These are phyloP conservation scores for Podarcis siculus DNA, from an alignment of 2,797 vertebrate genomes.

Conservation along the genomic window DNA sequence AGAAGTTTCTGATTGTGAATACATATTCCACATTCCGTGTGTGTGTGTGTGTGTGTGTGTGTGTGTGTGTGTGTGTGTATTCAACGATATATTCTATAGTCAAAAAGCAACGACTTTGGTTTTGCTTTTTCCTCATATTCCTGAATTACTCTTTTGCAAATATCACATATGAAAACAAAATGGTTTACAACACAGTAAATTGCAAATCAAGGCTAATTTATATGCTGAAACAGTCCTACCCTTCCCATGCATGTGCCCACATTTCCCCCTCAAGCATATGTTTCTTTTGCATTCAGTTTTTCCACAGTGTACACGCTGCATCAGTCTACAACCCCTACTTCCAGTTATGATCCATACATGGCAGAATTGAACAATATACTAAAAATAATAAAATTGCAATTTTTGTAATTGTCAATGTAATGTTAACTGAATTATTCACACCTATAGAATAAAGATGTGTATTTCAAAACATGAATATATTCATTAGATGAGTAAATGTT, in stretches of 20 bases:
- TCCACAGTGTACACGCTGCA: slow-evolving; percentile 36
- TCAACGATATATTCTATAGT: slow-evolving; percentile 3
- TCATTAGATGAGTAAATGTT: slow-evolving; percentile 59
- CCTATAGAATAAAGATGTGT: slow-evolving; percentile 51
- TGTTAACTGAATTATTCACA: slow-evolving; percentile 62
- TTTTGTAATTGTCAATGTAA: slow-evolving; percentile 5
- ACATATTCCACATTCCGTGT: neutral
- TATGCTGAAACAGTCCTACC: neutral
- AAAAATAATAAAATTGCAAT: slow-evolving; percentile 46
- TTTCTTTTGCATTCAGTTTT: slow-evolving; percentile 38
- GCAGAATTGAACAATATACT: slow-evolving; percentile 34
- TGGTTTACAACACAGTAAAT: slow-evolving; percentile 31
- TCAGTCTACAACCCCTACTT: slow-evolving; percentile 39
- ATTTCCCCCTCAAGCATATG: slow-evolving; percentile 1
- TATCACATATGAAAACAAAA: slow-evolving; percentile 41
- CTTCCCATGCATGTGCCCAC: slow-evolving; percentile 1
- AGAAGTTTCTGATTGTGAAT: slow-evolving; percentile 19
- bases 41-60: neutral
- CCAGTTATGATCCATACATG: slow-evolving; percentile 49
- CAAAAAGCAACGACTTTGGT: slow-evolving; percentile 42
- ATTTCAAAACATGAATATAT: slow-evolving; percentile 61
- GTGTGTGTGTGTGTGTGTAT: neutral
- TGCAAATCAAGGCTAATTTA: slow-evolving; percentile 54
- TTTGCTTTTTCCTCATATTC: slow-evolving; percentile 43
- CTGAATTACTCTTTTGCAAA: slow-evolving; percentile 45